phyloP scores from a whole-genome alignment of 1,140 invertebrate genomes.

The Cyphomyrmex costatus region DNA sequence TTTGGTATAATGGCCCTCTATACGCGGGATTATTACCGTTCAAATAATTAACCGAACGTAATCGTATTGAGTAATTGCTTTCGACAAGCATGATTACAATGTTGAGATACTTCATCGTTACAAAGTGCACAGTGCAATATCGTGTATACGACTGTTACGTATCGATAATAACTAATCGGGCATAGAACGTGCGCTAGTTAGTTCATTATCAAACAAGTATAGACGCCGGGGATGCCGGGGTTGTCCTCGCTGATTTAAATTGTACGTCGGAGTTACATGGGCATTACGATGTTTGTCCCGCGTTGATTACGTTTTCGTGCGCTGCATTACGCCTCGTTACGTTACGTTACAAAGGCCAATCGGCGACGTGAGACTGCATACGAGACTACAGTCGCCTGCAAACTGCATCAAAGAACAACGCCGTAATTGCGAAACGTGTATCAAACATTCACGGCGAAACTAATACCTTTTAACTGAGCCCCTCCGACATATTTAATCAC shows the following conservation, averaged over 20 bases:
- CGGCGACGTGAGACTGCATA: conserved; percentile 33
- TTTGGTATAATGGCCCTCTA: neutral
- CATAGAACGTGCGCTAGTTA: conserved; percentile 8
- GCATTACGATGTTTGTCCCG: conserved; percentile 29
- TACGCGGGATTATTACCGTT: conserved; percentile 31
- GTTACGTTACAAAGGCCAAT: conserved; percentile 45
- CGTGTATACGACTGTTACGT: conserved; percentile 1
- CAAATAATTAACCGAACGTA: conserved; percentile 50
- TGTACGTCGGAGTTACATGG: conserved; percentile 28
- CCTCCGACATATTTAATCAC: neutral
- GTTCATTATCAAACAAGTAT: conserved; percentile 53
- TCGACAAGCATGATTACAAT: conserved; percentile 31
- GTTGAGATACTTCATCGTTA: conserved; percentile 24
- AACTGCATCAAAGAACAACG: conserved; percentile 21
- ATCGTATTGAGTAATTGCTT: conserved; percentile 51
- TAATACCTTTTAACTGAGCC: neutral
- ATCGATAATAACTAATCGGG: conserved; percentile 54
- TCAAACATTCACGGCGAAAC: conserved; percentile 17
- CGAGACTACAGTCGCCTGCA: neutral
- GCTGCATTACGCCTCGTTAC: conserved; percentile 41
- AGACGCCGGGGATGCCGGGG: neutral
- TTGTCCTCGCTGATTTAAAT: conserved; percentile 42
- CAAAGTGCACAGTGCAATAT: conserved; percentile 25
- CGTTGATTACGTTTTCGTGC: conserved; percentile 33
- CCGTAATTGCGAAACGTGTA: conserved; percentile 14